Percentiles rank a stretch among this genome's conserved stretches.
Conservation (phyloP, 2,797 vertebrate species). For the Paguma larvata region DNA sequence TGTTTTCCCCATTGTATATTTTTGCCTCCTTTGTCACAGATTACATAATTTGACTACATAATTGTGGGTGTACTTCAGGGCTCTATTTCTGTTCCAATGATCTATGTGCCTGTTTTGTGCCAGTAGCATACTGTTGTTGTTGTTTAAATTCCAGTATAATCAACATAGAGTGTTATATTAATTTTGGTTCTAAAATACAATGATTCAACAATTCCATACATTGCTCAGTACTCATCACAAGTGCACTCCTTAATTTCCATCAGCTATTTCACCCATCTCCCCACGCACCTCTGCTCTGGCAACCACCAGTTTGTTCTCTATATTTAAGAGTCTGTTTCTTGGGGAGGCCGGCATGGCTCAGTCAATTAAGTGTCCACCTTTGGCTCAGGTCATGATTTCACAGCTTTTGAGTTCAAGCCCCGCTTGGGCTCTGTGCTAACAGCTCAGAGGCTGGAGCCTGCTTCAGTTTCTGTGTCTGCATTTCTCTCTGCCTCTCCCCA, state of each 20-base stretch:
- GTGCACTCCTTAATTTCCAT: not conserved
- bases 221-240: not conserved
- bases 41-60: not conserved
- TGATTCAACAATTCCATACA: not conserved
- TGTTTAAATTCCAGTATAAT: not conserved
- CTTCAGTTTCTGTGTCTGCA: too few relatives aligned
- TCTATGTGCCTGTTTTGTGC: not conserved
- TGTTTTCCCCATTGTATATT: not conserved
- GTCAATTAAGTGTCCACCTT: too few relatives aligned
- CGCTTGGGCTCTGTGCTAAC: too few relatives aligned
- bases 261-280: not conserved
- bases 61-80: not conserved
- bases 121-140: not conserved
- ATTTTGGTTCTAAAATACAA: not conserved
- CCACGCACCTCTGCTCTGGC: not conserved
- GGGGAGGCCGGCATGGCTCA: too few relatives aligned
- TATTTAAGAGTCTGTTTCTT: too few relatives aligned
- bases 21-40: not conserved
- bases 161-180: not conserved
- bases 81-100: not conserved
- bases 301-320: not conserved
- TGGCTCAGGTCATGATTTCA: too few relatives aligned
- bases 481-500: too few relatives aligned
- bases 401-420: too few relatives aligned
- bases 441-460: too few relatives aligned